Base-by-base conservation (phyloP, 2,888 invertebrate species). In the Eupithecia insigniata region DNA sequence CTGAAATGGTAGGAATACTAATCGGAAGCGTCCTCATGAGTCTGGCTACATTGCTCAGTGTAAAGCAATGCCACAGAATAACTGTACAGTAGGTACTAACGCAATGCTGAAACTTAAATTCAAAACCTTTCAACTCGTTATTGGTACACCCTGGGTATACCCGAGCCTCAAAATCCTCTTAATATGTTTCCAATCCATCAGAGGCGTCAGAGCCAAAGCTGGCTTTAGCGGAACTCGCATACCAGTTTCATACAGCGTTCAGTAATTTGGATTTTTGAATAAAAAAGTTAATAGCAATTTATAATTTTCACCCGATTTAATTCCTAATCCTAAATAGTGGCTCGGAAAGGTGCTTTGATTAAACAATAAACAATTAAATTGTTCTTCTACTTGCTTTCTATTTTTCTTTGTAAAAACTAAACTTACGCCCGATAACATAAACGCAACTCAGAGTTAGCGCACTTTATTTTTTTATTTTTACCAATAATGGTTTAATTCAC, bases 171-270 rank as follows among this genome's bases (percentile, higher is more conserved):
- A 22, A 51, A 51, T 51, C 22, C 51, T 51, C 51, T 51, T 51
- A 22, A 51, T 51, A 51, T 8, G 51, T 51, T 51, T 51, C 51
- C 51, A 51, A 51, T 51, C 51, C 51, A 51, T 51, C 22, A 51
- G 51, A 51, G 4, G 12, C n/a, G 46, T 46, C 46, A 46, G n/a
- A 12, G 22, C 22, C 22, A 51, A 51, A 51, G 51, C 51, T 51
- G 51, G 51, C 51, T 51, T 22, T 22, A 22, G 8, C 46, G 46
- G n/a, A 46, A 51, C 46, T n/a, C 10, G 18, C 46, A n/a, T n/a
- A 46, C 46, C 46, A 46, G n/a, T n/a, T 51, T 51, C 22, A 51
- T 22, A 22, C 51, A 51, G 22, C n/a, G 14, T n/a, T 43, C n/a
- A n/a, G 46, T 46, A 46, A 46, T 46, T 46, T 46, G 46, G 46